These are phyloP conservation scores for Whitmania pigra DNA, from an alignment of 1,140 invertebrate species.

Conservation along the genomic window DNA sequence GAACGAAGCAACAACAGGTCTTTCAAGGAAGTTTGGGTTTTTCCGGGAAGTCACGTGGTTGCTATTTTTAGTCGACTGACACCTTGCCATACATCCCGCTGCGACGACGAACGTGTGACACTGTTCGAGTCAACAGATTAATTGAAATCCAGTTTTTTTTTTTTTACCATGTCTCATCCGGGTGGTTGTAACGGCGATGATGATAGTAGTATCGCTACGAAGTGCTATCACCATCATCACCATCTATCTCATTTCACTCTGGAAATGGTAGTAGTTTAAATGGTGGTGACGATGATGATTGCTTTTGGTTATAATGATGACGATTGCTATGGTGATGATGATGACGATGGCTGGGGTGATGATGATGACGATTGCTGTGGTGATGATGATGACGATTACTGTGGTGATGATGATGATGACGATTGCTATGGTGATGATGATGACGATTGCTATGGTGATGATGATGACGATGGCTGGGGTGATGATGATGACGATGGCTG, in stretches of 20 bases:
- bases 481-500: background rate
- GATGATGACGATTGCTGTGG: no score
- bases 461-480: background rate
- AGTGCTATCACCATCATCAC: no score
- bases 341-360: no score
- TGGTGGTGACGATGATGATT: no score
- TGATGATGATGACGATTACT: background rate
- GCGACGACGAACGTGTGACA: background rate
- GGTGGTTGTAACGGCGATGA: background rate
- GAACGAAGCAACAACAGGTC: background rate
- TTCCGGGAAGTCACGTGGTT: no score
- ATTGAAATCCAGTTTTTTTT: constrained; percentile 5
- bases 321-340: no score
- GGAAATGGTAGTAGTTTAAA: no score
- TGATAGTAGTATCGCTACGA: no score
- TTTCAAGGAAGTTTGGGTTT: no score
- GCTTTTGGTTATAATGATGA: no score
- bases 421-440: background rate
- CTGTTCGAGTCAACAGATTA: background rate
- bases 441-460: background rate
- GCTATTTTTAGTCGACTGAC: background rate
- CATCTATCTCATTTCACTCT: no score
- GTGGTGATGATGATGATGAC: background rate
- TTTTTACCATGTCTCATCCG: background rate
- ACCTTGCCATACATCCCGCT: background rate